Evolutionary conservation across 2,113 vertebrate genomes (phyloP).

Genomic region (Butastur rufipennis): DNA sequence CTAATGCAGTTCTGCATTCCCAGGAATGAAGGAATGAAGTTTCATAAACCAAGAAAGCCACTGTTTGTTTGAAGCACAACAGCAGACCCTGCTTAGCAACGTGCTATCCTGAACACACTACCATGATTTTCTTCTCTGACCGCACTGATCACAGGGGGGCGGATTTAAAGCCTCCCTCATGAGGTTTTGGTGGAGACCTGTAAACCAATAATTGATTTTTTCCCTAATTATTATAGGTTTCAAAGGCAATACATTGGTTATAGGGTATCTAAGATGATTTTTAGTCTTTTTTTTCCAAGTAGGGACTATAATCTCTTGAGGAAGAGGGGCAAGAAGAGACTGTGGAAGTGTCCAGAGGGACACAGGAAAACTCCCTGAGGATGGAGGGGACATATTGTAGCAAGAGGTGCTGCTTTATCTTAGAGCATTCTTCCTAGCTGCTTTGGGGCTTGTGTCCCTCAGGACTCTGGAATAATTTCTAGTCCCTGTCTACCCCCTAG

Average conservation of each 20-base stretch:
- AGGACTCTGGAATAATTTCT: background rate
- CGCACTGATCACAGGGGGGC: background rate
- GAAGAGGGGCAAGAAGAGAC: background rate
- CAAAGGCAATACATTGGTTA: background rate
- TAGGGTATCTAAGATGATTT: background rate
- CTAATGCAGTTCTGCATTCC: background rate
- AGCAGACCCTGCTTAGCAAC: background rate
- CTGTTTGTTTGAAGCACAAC: background rate
- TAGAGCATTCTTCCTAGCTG: background rate
- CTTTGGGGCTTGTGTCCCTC: background rate
- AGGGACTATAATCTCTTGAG: background rate
- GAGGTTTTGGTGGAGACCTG: background rate
- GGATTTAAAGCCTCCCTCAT: background rate
- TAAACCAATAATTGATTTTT: background rate
- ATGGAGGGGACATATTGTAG: background rate
- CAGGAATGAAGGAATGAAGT: background rate
- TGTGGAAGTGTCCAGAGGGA: background rate
- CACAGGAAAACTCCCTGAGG: background rate
- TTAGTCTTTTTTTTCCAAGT: background rate
- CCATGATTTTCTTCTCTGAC: background rate
- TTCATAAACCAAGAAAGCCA: background rate
- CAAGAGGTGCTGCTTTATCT: background rate
- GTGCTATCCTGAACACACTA: rapidly evolving
- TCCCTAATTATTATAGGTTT: background rate
- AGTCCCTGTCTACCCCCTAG: background rate